Evolutionary conservation across 92 coral and sea anemone genomes (phyloP), one percentile per base, ranked within the genome.

Genomic region (Palythoa heliodiscus): DNA sequence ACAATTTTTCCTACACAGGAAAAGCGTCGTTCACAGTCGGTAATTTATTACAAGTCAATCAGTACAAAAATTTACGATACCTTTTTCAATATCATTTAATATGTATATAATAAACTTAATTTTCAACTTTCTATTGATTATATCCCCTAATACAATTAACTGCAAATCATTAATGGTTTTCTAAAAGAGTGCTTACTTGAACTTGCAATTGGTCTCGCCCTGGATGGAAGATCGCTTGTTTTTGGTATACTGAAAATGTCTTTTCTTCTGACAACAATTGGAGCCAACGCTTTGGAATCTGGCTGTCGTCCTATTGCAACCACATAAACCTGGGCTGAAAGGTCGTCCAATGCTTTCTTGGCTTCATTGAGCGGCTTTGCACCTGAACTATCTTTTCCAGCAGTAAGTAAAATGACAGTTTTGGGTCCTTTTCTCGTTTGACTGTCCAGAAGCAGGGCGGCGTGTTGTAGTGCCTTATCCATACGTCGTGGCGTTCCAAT

Each of bases 391-490:
- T 84, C 87, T 52, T 72, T 84, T 20, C 84, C 91, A 63, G 84
- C 84, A 50, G 91, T 89, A 4, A 89, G 67, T 53, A 89, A 57
- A 55, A 89, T 78, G 75, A 89, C 82, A 40, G 57, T 40, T 37
- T 78, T 84, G 17, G 86, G 91, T 5, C 88, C 88, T 39, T 67
- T 76, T 40, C 86, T 87, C 4, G 82, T 83, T 60, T 77, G 88
- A 17, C 84, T 87, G 9, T 75, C 82, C 15, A 70, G 60, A 12
- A 83, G 16, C 4, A 63, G 24, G 47, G 84, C 84, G 2, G 84
- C 84, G 43, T 79, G 72, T 22, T 84, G 81, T n/a, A 89, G 73
- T 39, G 91, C 91, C 23, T 79, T 79, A 60, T 79, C 84, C 84
- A 79, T 79, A 20, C 84, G 71, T 54, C 84, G 20, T 11, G 84